Evolutionary conservation across 2,888 invertebrate species (phyloP), one percentile per base, ranked within the genome.

Genomic region (Pristionchus maxplancki): DNA sequence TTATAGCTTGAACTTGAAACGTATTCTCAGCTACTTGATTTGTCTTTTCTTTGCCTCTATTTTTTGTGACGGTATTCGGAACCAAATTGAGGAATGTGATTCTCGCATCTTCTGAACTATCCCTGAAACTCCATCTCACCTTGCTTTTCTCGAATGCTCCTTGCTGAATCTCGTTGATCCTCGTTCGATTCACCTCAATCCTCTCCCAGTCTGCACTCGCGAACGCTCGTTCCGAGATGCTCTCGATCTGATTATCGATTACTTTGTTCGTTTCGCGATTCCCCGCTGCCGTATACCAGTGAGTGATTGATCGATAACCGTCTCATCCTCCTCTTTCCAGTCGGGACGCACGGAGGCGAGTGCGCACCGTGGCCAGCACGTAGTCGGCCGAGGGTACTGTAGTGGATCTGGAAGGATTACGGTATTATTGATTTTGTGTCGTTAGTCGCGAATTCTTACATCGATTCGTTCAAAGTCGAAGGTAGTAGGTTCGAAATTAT

Each of bases 171-270:
- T 83, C 82, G 53, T 83, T 83, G n/a, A 83, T 53, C 24, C 82
- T 40, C 31, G 82, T 53, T 31, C 53, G 50, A 37, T 83, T 83
- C 2, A 83, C 34, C 44, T 83, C 82, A 4, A 83, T 24, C 17
- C 82, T 11, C 1, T 83, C 53, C 82, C 82, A 83, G 5, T 53
- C 82, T 31, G 11, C 53, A 50, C 53, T 34, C 34, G 50, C 53
- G 11, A 83, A 53, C 3, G 82, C 53, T 9, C 6, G 17, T 34
- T 50, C 53, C 34, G 53, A 31, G 20, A 83, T 34, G 28, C 34
- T 53, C 24, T 83, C 82, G 50, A 83, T 34, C 82, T 83, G 82
- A 78, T 44, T 44, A 48, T 78, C n/a, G 78, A 78, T 78, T 78
- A 13, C n/a, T 40, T 24, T 24, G 40, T 31, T 28, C 9, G 31